Percentiles rank a stretch among this genome's conserved stretches.
Evolutionary conservation across 2,113 vertebrate species (phyloP).

Genomic region (Tichodroma muraria): DNA sequence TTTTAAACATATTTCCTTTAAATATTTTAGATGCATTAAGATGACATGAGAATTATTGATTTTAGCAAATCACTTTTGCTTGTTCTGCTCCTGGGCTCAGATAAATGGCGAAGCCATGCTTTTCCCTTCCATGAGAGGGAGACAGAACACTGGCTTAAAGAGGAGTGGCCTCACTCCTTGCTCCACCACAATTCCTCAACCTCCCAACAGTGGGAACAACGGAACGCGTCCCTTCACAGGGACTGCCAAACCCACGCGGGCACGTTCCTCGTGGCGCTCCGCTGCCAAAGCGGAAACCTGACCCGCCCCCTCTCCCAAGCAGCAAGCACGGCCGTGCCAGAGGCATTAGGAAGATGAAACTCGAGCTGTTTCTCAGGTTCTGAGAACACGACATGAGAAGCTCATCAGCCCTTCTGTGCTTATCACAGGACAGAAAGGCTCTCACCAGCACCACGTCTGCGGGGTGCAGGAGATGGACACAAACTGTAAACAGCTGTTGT

Average conservation of each 20-base stretch:
- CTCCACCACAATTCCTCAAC: background rate
- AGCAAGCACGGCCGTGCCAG: background rate
- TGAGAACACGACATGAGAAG: background rate
- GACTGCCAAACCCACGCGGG: background rate
- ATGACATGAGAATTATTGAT: conserved; percentile 61
- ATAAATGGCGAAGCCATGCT: background rate
- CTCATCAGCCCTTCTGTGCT: background rate
- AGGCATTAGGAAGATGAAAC: background rate
- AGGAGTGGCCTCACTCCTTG: background rate
- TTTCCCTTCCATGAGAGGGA: conserved; percentile 62
- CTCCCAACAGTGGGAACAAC: background rate
- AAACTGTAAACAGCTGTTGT: conserved; percentile 45
- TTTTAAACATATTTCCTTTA: conserved; percentile 69
- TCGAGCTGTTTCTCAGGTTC: conserved; percentile 22
- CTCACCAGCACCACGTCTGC: background rate
- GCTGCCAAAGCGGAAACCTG: background rate
- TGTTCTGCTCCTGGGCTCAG: background rate
- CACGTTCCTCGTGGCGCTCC: background rate
- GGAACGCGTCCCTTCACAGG: rapidly evolving
- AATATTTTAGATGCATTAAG: conserved; percentile 65
- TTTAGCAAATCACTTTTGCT: conserved; percentile 56
- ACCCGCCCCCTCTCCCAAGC: background rate
- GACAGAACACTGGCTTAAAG: background rate
- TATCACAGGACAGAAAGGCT: background rate
- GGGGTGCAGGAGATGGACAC: background rate